These are phyloP conservation scores for Trachelus iudaicus DNA, from an alignment of 2,888 invertebrate species.

Conservation along the genomic window DNA sequence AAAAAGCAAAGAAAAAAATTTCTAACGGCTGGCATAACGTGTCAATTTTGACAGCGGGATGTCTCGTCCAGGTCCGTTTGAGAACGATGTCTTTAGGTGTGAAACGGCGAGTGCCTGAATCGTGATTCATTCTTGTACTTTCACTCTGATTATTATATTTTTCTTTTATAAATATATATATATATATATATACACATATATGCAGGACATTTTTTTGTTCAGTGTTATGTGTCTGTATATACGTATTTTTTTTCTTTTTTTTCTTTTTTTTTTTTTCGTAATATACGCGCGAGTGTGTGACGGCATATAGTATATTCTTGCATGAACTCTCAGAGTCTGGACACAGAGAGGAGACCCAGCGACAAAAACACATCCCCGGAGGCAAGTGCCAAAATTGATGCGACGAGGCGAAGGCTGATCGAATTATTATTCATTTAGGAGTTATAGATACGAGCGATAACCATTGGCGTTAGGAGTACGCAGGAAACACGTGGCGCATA, in stretches of 20 bases:
- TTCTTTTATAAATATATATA: neutral
- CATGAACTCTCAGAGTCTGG: constrained; percentile 56
- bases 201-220: constrained; percentile 5
- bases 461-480: no score
- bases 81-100: neutral
- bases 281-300: constrained; percentile 1
- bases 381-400: constrained; percentile 28
- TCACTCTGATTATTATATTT: constrained; percentile 2
- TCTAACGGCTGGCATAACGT: no score
- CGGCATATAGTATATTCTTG: constrained; percentile 42
- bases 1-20: no score
- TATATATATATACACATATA: neutral
- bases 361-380: constrained; percentile 26
- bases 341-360: constrained; percentile 59
- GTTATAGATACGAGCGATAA: neutral
- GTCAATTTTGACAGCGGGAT: neutral
- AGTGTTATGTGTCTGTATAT: constrained; percentile 10
- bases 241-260: constrained; percentile 13
- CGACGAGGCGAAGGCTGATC: constrained; percentile 14
- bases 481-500: no score
- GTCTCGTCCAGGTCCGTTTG: constrained; percentile 1
- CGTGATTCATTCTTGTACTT: constrained; percentile 5
- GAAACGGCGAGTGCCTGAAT: neutral
- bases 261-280: constrained; percentile 7
- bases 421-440: constrained; percentile 26